Percentiles rank a stretch among this genome's conserved stretches.
Evolutionary conservation across 2,797 vertebrate genomes (phyloP).

Genomic region (Cryptoprocta ferox): DNA sequence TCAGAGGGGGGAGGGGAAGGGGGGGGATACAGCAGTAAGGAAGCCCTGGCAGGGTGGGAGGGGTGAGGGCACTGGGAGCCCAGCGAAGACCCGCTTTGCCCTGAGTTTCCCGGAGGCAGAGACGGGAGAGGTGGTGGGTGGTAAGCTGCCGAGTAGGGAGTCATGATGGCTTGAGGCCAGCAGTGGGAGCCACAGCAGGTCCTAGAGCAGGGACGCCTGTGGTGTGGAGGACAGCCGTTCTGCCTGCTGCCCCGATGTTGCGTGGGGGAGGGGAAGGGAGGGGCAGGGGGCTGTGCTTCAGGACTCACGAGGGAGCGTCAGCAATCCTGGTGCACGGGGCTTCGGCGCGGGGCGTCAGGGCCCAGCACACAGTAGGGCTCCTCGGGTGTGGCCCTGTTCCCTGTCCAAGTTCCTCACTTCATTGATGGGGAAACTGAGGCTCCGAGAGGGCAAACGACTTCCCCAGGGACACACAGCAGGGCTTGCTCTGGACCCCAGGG

Average conservation of each 20-base stretch:
- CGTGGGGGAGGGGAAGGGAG: not conserved
- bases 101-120: not conserved
- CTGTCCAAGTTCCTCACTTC: not conserved
- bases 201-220: not conserved
- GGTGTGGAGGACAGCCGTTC: no score
- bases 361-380: not conserved
- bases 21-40: not conserved
- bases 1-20: not conserved
- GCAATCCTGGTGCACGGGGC: not conserved
- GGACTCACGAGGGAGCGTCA: not conserved
- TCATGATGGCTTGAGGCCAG: no score
- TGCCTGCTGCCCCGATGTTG: not conserved
- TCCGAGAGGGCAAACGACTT: not conserved
- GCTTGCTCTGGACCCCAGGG: not conserved
- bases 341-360: not conserved
- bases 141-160: no score
- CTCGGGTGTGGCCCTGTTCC: not conserved
- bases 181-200: not conserved
- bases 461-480: not conserved
- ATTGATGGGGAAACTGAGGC: not conserved
- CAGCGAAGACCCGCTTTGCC: not conserved
- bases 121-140: not conserved
- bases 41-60: not conserved
- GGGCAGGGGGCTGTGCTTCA: not conserved
- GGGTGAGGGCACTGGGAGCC: not conserved